Evolutionary conservation across 2,113 vertebrate species (phyloP).

Genomic region (Thermophis baileyi): DNA sequence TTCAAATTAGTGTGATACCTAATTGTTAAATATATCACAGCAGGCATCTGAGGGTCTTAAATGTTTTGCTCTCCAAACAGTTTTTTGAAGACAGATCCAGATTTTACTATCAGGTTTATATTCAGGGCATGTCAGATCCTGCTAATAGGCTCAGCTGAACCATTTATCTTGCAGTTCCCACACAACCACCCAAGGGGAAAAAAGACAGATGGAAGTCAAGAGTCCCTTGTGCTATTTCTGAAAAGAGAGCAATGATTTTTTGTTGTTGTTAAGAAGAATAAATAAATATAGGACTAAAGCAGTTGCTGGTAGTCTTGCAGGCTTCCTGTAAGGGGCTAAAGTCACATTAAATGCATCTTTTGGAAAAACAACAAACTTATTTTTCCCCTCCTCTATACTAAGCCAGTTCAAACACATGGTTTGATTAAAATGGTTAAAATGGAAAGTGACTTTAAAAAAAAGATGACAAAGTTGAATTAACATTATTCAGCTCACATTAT

Average conservation of each 20-base stretch:
- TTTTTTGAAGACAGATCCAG: conserved; percentile 19
- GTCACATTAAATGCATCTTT: background rate
- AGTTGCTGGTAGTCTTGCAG: background rate
- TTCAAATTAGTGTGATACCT: conserved; percentile 18
- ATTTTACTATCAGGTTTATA: conserved; percentile 5
- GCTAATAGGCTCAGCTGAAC: conserved; percentile 1
- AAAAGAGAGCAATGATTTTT: background rate
- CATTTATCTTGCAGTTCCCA: background rate
- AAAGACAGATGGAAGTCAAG: conserved; percentile 2
- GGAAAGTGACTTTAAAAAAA: background rate
- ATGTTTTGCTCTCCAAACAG: background rate
- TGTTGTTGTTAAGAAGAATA: background rate
- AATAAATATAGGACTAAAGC: background rate
- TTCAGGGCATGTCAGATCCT: conserved; percentile 5
- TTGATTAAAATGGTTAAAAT: background rate
- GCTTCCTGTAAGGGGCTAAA: background rate
- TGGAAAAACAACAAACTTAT: background rate
- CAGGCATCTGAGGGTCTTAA: conserved; percentile 17
- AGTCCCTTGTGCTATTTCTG: background rate
- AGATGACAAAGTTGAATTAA: background rate
- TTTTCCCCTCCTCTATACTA: background rate
- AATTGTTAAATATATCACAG: conserved; percentile 29
- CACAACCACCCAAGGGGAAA: background rate
- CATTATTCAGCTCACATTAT: background rate
- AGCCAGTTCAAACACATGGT: background rate